These are phyloP conservation scores for Lepus europaeus DNA, from an alignment of 2,113 vertebrate genomes.

Conservation along the genomic window DNA sequence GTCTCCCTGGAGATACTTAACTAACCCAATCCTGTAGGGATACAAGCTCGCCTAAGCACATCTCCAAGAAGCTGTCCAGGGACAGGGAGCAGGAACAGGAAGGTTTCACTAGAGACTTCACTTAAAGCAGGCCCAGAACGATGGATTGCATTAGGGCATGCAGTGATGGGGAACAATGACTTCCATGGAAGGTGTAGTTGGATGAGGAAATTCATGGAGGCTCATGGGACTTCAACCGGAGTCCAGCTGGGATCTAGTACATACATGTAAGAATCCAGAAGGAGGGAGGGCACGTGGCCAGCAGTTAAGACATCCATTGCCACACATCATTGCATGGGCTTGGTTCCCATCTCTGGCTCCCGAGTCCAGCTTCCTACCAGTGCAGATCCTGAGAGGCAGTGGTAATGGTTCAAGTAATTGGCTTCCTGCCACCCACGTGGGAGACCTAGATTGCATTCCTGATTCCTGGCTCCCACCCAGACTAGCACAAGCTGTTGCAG, in stretches of 20 bases:
- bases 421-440: too few species aligned
- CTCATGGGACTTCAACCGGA: background rate
- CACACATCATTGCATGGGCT: too few species aligned
- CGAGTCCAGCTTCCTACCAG: too few species aligned
- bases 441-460: too few species aligned
- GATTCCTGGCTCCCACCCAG: too few species aligned
- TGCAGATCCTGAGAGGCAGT: too few species aligned
- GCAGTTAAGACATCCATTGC: too few species aligned
- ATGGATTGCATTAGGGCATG: background rate
- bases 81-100: background rate
- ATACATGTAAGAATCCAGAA: background rate
- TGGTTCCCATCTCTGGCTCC: too few species aligned
- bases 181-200: background rate
- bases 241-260: background rate
- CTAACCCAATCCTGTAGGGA: background rate
- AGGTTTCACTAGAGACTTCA: background rate
- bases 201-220: background rate
- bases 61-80: background rate
- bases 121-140: background rate
- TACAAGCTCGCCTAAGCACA: background rate
- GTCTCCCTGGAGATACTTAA: background rate
- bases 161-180: background rate
- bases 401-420: too few species aligned
- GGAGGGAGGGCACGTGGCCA: background rate
- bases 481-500: too few species aligned